These are phyloP conservation scores for Hemaris fuciformis DNA, from an alignment of 2,888 invertebrate genomes.

Conservation along the genomic window DNA sequence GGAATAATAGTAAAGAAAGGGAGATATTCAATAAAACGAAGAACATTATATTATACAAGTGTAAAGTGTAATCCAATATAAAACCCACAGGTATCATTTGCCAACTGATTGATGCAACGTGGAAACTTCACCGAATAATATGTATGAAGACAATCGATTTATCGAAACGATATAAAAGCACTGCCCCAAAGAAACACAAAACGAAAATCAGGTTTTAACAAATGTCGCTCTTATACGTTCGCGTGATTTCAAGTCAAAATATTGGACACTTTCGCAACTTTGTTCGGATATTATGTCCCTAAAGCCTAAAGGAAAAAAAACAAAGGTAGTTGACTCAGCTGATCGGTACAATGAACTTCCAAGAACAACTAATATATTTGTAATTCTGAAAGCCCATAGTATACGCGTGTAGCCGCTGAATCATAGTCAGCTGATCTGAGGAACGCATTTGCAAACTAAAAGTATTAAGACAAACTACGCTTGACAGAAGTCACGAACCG, in stretches of 20 bases:
- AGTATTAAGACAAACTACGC: constrained; percentile 14
- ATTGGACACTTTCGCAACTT: constrained; percentile 54
- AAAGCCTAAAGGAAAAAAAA: constrained; percentile 44
- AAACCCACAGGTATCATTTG: constrained; percentile 59
- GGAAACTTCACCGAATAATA: constrained; percentile 36
- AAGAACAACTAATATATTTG: constrained; percentile 50
- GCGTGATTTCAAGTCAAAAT: constrained; percentile 51
- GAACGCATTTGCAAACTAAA: constrained; percentile 13
- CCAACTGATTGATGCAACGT: constrained; percentile 44
- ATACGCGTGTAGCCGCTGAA: constrained; percentile 39
- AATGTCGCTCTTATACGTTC: constrained; percentile 35
- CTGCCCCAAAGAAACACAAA: constrained; percentile 22
- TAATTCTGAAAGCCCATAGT: constrained; percentile 45
- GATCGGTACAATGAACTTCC: constrained; percentile 71
- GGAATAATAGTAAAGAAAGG: not conserved
- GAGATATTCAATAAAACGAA: not conserved
- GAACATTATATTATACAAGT: not conserved
- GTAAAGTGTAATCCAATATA: constrained; percentile 33
- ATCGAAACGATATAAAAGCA: constrained; percentile 31
- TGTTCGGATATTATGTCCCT: constrained; percentile 51
- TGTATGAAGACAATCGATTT: constrained; percentile 34
- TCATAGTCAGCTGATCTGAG: constrained; percentile 43
- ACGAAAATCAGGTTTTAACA: constrained; percentile 19
- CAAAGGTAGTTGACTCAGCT: constrained; percentile 66
- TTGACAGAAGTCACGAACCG: constrained; percentile 17